Evolutionary conservation across 2,888 invertebrate species (phyloP).

Genomic region (Rhingia campestris): DNA sequence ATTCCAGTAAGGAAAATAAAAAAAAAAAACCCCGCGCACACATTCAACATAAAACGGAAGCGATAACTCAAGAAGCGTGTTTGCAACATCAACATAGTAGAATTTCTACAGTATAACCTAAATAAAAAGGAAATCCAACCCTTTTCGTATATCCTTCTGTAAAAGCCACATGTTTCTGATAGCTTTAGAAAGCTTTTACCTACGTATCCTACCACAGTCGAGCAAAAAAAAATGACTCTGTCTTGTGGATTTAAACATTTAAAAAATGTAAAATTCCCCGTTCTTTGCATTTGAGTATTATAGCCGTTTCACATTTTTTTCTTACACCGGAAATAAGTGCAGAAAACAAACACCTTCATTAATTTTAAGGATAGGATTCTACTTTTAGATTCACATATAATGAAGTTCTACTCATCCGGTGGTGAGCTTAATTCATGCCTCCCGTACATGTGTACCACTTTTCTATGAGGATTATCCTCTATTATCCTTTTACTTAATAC

Average conservation of each 20-base stretch:
- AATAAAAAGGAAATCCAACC: slow-evolving; percentile 19
- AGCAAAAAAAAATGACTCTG: slow-evolving; percentile 27
- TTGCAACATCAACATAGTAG: not conserved
- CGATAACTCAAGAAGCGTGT: slow-evolving; percentile 9
- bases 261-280: too few relatives aligned
- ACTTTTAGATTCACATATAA: slow-evolving; percentile 19
- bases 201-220: slow-evolving; percentile 3
- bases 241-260: slow-evolving; percentile 25
- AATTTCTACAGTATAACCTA: slow-evolving; percentile 3
- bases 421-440: not conserved
- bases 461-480: slow-evolving; percentile 9
- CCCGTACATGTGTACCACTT: not conserved
- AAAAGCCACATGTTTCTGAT: slow-evolving; percentile 37
- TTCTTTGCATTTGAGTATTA: too few relatives aligned
- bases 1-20: too few relatives aligned
- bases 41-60: not conserved
- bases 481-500: slow-evolving; percentile 23
- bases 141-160: slow-evolving; percentile 14
- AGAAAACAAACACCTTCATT: not conserved
- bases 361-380: not conserved
- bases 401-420: slow-evolving; percentile 23
- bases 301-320: too few relatives aligned
- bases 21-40: too few relatives aligned
- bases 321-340: not conserved
- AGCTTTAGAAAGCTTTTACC: slow-evolving; percentile 10